A percentile compares a stretch with the other conserved stretches of the same genome.
Evolutionary conservation across 2,797 vertebrate genomes (phyloP).

Genomic region (Simalia tracyae): DNA sequence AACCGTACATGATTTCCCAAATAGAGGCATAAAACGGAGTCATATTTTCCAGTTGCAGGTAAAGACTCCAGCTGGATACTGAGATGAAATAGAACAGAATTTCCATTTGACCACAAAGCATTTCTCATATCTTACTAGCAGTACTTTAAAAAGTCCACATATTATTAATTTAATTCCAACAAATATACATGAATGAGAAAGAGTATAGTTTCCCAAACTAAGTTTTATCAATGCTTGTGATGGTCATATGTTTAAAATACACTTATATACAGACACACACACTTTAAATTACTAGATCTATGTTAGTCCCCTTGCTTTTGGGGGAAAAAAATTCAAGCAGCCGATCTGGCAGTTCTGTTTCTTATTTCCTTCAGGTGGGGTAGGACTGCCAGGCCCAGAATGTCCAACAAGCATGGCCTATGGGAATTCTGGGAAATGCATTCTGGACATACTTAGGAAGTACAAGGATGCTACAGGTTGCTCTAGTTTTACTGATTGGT

Average conservation of each 20-base stretch:
- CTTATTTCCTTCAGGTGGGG: neutral
- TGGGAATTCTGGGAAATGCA: neutral
- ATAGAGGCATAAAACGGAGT: slow-evolving; percentile 58
- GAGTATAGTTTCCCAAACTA: neutral
- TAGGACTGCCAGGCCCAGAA: neutral
- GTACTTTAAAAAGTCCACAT: slow-evolving; percentile 25
- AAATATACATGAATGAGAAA: neutral
- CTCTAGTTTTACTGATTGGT: neutral
- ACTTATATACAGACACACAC: neutral
- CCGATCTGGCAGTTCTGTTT: neutral
- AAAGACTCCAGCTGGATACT: slow-evolving; percentile 29
- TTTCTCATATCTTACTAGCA: neutral
- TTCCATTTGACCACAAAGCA: slow-evolving; percentile 13
- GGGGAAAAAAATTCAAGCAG: neutral
- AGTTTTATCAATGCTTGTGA: neutral
- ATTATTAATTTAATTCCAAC: slow-evolving; percentile 15
- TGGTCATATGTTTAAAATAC: neutral
- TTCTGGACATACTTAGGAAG: neutral
- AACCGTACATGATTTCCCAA: slow-evolving; percentile 62
- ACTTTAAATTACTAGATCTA: neutral
- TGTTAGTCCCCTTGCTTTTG: neutral
- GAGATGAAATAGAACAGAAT: slow-evolving; percentile 14
- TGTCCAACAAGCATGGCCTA: neutral
- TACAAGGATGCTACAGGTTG: neutral
- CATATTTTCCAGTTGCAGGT: slow-evolving; percentile 62